Evolutionary conservation across 1,140 invertebrate species (phyloP), one percentile per base, ranked within the genome.

Genomic region (Ips typographus): DNA sequence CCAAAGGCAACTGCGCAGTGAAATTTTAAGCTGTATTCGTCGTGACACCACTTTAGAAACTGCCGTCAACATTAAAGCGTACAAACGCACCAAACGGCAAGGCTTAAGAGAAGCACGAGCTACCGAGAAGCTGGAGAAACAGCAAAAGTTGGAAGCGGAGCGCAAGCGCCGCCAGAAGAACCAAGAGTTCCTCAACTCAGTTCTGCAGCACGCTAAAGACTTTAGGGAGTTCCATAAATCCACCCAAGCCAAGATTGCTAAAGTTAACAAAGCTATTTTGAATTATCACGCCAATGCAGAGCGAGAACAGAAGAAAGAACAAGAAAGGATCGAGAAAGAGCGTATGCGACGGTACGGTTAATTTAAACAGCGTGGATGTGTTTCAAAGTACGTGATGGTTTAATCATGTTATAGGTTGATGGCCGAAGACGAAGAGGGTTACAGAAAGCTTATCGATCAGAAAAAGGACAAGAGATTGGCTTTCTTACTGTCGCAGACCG

Each of bases 381-480:
- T 22, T 22, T 22, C 0, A 22, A 22, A 22, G 0, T 22, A 22
- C 22, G 22, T 22, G 22, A 22, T 22, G 22, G 22, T 22, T 22
- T 22, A 22, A 22, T 22, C 22, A 22, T 22, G 22, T 22, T 22
- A 22, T 22, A 70, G 72, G 75, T 86, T 99, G 47, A 99, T 99
- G 96, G 95, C 94, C 41, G 93, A 96, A 80, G 94, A 96, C 82
- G 94, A 96, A 85, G 94, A 96, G 81, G 94, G 94, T 66, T 94
- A 94, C 81, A 86, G 98, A 73, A 98, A 99, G 82, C 88, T 99
- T 52, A 98, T 99, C 78, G 98, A 99, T 90, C 96, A 99, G 81
- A 99, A 99, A 88, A 99, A 99, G 89, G 98, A 99, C 82, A 98
- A 98, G 82, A 90, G 98, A 65, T 84, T 99, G 73, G 97, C 97